These are phyloP conservation scores for Potamarius usumacintae DNA, from an alignment of 2,113 vertebrate species.

Conservation along the genomic window DNA sequence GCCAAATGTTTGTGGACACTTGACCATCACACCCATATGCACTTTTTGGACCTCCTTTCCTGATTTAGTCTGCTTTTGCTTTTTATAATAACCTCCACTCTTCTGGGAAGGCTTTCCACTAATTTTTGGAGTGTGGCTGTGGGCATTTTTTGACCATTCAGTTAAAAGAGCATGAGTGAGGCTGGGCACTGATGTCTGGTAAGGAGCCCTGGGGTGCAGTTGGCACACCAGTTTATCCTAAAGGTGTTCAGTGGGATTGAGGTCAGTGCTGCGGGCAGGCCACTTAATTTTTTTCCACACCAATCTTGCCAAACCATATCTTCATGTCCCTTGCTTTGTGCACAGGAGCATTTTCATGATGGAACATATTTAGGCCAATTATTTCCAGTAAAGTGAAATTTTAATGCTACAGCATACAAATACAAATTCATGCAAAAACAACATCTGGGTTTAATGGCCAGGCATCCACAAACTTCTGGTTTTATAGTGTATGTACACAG, in stretches of 20 bases:
- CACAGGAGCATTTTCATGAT: neutral
- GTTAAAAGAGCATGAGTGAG: neutral
- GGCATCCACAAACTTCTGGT: neutral
- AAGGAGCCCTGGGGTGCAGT: neutral
- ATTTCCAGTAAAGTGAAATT: neutral
- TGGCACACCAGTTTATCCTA: neutral
- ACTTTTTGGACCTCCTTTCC: neutral
- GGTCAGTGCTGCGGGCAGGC: neutral
- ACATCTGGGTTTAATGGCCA: neutral
- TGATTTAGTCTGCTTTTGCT: neutral
- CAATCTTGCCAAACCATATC: neutral
- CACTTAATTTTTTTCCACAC: neutral
- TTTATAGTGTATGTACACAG: neutral
- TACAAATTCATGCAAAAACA: neutral
- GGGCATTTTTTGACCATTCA: neutral
- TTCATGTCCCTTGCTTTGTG: neutral
- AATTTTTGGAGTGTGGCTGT: neutral
- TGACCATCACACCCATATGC: neutral
- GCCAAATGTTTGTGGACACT: neutral
- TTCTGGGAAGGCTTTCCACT: neutral
- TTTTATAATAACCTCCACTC: neutral
- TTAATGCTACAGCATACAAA: neutral
- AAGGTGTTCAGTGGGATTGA: neutral
- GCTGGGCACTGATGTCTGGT: neutral
- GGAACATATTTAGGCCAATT: neutral